Conservation (phyloP, 2,888 invertebrate genomes). For the Leptopilina drosophilae region DNA sequence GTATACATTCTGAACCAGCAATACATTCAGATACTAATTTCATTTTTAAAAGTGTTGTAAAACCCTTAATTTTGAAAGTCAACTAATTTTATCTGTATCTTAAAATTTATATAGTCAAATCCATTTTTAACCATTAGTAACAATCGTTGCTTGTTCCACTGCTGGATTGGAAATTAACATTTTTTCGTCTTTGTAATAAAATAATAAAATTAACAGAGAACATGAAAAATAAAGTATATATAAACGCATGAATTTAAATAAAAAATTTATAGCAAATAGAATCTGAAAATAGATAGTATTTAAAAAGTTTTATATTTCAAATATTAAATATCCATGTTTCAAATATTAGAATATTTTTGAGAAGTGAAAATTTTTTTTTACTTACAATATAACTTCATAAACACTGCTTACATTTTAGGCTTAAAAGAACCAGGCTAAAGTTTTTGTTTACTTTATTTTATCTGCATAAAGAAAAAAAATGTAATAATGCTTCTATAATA, state of each 20-base stretch:
- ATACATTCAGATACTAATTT: slow-evolving; percentile 19
- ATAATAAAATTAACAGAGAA: not conserved
- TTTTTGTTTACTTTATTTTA: no score
- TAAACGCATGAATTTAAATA: no score
- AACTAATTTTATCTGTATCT: slow-evolving; percentile 1
- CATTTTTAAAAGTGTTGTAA: slow-evolving; percentile 3
- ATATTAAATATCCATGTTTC: no score
- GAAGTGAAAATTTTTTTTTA: no score
- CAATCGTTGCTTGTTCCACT: slow-evolving; percentile 10
- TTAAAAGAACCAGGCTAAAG: no score
- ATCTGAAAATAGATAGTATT: no score
- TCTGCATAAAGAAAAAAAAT: no score
- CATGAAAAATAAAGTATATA: not conserved
- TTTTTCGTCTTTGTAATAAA: not conserved
- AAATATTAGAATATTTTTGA: no score
- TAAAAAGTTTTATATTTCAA: no score
- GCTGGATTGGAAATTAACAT: not conserved
- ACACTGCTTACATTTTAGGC: no score
- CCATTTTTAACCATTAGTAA: not conserved
- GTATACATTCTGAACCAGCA: slow-evolving; percentile 59
- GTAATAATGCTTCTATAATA: not conserved
- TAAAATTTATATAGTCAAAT: not conserved
- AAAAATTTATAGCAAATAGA: no score
- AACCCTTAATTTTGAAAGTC: not conserved
- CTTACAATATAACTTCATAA: no score